Conservation (phyloP, 2,113 vertebrate genomes). For the Hippocampus guttulatus region DNA sequence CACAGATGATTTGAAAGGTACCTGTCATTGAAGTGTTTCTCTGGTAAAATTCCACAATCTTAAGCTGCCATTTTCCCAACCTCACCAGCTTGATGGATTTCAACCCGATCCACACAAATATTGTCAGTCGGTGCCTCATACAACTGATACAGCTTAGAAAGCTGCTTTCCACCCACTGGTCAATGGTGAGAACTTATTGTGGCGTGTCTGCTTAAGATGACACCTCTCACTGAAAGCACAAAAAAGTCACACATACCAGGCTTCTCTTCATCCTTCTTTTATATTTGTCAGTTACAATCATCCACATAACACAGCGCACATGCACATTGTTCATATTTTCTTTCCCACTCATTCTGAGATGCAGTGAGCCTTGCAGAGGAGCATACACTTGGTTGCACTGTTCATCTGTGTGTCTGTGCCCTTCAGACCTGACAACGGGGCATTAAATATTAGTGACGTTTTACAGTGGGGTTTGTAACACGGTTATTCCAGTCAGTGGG, state of each 20-base stretch:
- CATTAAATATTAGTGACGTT: constrained; percentile 64
- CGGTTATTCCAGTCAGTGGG: constrained; percentile 60
- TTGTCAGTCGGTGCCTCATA: constrained; percentile 53
- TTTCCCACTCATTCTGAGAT: constrained; percentile 24
- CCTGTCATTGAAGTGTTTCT: constrained; percentile 41
- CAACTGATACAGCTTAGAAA: constrained; percentile 49
- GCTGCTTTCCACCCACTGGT: constrained; percentile 32
- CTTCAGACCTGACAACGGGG: constrained; percentile 59
- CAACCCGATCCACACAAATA: constrained; percentile 29
- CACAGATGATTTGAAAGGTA: constrained; percentile 24
- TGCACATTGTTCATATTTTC: constrained; percentile 19
- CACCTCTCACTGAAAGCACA: constrained; percentile 15
- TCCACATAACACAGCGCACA: neutral
- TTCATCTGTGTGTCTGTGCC: constrained; percentile 38
- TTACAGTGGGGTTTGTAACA: constrained; percentile 57
- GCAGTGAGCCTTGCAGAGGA: constrained; percentile 27
- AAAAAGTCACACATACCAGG: constrained; percentile 9
- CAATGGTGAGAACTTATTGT: constrained; percentile 14
- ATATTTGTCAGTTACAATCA: constrained; percentile 21
- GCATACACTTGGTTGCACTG: constrained; percentile 48
- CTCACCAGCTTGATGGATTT: constrained; percentile 47
- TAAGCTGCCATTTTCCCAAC: constrained; percentile 49
- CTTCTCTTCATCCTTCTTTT: constrained; percentile 15
- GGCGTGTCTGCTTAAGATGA: constrained; percentile 25
- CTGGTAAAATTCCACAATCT: constrained; percentile 41